Evolutionary conservation across 2,113 vertebrate genomes (phyloP), one percentile per base, ranked within the genome.

Genomic region (Hyaena hyaena): DNA sequence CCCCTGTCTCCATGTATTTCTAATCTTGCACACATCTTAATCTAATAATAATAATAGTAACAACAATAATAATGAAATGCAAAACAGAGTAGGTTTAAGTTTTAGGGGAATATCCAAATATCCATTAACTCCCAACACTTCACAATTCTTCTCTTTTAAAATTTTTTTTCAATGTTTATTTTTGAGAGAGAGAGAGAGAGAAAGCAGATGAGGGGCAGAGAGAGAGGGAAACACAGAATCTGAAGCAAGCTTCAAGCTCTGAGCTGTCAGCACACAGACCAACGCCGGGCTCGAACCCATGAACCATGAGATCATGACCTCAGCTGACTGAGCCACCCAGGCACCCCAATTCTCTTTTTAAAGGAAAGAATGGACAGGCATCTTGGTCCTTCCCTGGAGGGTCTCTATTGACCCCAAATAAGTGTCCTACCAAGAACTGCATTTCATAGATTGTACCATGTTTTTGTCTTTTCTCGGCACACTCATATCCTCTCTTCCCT

Each of bases 321-420:
- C 15, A 55, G 16, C 53, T 5, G 53, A 55, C 15, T 55, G 53
- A 55, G 53, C 53, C 53, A 16, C 53, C 15, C 53, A 55, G 53
- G 53, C 53, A 3, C 10, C 48, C 53, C 53, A 55, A 71, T 65
- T 43, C 15, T 50, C 16, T 65, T 71, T 55, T 16, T 55, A 68
- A 63, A 24, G 9, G 28, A 8, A 68, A 28, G 33, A 92, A 69
- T 31, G 9, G 15, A 16, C 4, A 24, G 28, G 14, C 6, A 4
- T 53, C 17, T 71, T 17, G 12, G 10, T 3, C 16, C 39, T 33
- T 45, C 4, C 5, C 15, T 17, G 17, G 8, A 10, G 0, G 7
- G 2, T 5, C 9, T 35, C 84, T 24, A 1, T 11, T 1, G 15
- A 6, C 39, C 4, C 15, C 3, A 43, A 71, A n/a, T 5, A n/a